phyloP scores from a whole-genome alignment of 2,113 vertebrate genomes.

The Pelusios castaneus region DNA sequence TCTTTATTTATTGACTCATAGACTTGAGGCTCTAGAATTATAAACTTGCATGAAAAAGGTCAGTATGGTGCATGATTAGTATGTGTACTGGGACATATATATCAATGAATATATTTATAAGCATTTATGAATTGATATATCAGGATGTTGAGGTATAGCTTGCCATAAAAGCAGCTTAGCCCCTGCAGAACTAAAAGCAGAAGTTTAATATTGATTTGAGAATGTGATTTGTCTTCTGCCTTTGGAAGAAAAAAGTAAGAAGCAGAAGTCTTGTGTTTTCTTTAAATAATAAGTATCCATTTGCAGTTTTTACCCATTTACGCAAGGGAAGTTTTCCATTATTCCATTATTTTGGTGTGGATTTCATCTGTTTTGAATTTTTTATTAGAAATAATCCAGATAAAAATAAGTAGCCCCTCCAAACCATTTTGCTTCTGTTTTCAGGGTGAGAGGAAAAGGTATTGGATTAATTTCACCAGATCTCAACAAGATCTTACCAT shows the following conservation, averaged over 20 bases:
- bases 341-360: not conserved
- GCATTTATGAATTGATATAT: not conserved
- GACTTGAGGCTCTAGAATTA: not conserved
- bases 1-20: not conserved
- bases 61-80: not conserved
- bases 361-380: not conserved
- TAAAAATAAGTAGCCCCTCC: not conserved
- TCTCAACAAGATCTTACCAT: not conserved
- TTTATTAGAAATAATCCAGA: not conserved
- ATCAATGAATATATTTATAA: not conserved
- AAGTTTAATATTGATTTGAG: fast-evolving
- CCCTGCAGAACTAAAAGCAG: not conserved
- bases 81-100: not conserved
- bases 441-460: not conserved
- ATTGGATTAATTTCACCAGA: not conserved
- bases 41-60: not conserved
- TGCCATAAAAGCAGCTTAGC: not conserved
- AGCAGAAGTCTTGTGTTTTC: not conserved
- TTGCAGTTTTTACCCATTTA: not conserved
- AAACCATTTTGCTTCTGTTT: not conserved
- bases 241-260: not conserved
- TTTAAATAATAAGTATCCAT: not conserved
- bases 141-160: not conserved
- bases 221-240: not conserved
- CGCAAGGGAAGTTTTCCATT: not conserved